phyloP scores from a whole-genome alignment of 64 coral and sea anemone species.

The Dendronephthya gigantea region DNA sequence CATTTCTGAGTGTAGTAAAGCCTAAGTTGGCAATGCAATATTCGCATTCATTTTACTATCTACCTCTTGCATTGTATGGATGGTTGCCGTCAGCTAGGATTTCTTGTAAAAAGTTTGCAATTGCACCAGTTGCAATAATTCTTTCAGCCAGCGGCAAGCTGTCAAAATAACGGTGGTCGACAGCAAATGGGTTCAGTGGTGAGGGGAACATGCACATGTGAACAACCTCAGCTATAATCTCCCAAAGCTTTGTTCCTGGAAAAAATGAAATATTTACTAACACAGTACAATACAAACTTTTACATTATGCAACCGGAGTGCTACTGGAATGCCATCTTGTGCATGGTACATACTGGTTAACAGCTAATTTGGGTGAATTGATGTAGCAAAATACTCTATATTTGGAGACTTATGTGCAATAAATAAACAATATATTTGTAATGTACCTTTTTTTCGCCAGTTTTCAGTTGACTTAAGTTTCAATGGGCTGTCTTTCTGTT shows the following conservation, averaged over 20 bases:
- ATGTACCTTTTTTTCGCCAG: background rate
- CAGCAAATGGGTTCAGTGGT: constrained; percentile 74
- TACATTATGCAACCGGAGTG: background rate
- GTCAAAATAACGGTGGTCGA: constrained; percentile 85
- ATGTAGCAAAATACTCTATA: no score
- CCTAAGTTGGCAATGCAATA: no score
- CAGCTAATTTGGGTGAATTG: no score
- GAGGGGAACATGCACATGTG: constrained; percentile 76
- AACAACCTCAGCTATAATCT: constrained; percentile 77
- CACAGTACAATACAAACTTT: background rate
- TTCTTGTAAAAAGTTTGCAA: constrained; percentile 83
- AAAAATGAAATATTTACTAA: background rate
- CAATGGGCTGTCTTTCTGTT: constrained; percentile 82
- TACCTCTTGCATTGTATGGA: constrained; percentile 88
- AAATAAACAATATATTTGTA: no score
- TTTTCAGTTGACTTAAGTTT: constrained; percentile 69
- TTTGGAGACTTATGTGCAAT: no score
- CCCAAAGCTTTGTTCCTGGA: constrained; percentile 81
- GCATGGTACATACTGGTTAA: no score
- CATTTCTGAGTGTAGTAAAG: background rate
- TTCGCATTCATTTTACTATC: no score
- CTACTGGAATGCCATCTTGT: no score
- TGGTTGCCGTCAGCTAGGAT: constrained; percentile 68
- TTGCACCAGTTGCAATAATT: constrained; percentile 69
- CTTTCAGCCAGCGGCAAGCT: constrained; percentile 61